Conservation (phyloP, 2,113 vertebrate species). For the Odontesthes bonariensis region DNA sequence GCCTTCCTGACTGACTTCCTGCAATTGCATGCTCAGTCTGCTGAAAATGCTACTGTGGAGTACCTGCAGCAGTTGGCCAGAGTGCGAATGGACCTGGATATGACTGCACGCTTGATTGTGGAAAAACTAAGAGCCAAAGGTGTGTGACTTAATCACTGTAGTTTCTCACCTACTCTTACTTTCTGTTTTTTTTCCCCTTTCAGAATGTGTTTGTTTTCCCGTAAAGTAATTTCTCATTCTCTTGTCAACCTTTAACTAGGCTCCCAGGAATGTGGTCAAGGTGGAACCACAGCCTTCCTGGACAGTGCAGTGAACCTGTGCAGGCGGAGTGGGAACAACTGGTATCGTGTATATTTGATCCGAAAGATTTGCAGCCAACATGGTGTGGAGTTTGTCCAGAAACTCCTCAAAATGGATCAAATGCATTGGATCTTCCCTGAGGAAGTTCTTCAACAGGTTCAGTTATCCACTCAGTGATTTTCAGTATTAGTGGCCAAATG, state of each 20-base stretch:
- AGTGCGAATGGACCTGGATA: slow-evolving; percentile 86
- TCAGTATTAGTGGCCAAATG: background rate
- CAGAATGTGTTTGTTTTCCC: background rate
- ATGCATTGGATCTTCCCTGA: slow-evolving; percentile 89
- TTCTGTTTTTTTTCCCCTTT: background rate
- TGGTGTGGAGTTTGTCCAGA: slow-evolving; percentile 88
- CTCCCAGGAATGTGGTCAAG: background rate
- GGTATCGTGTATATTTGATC: slow-evolving; percentile 90
- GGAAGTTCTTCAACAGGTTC: slow-evolving; percentile 85
- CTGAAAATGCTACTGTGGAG: slow-evolving; percentile 75
- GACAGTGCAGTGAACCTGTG: slow-evolving; percentile 79
- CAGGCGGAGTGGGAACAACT: slow-evolving; percentile 78
- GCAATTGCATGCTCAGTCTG: background rate
- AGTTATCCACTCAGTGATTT: background rate
- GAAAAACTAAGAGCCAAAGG: slow-evolving; percentile 47
- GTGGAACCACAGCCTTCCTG: slow-evolving; percentile 69
- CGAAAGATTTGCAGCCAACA: slow-evolving; percentile 84
- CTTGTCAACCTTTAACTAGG: slow-evolving; percentile 39
- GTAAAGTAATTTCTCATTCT: background rate
- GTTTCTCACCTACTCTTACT: background rate
- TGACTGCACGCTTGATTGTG: slow-evolving; percentile 81
- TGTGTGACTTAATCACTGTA: slow-evolving; percentile 16
- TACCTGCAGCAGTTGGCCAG: slow-evolving; percentile 87
- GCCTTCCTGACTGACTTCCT: slow-evolving; percentile 74
- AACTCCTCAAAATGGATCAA: slow-evolving; percentile 66